A percentile compares a stretch with the other conserved stretches of the same genome.
These are phyloP conservation scores for Prosopocoilus inquinatus DNA, from an alignment of 2,888 invertebrate genomes.

Conservation along the genomic window DNA sequence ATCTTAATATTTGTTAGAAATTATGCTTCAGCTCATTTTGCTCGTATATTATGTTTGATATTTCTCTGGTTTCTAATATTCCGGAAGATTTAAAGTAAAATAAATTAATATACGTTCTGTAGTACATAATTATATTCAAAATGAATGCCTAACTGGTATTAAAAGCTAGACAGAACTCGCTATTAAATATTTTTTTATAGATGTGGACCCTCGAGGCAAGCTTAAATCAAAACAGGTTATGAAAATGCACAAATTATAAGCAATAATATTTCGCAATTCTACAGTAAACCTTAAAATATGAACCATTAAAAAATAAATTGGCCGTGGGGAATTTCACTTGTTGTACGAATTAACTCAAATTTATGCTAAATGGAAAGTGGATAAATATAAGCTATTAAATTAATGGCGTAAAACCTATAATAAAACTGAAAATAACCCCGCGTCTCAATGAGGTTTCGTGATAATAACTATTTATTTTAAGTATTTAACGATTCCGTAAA, in stretches of 20 bases:
- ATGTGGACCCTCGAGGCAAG: too few relatives aligned
- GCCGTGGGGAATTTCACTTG: background rate
- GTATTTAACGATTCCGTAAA: slow-evolving; percentile 3
- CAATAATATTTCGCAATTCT: background rate
- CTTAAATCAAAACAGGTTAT: background rate
- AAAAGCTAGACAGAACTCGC: too few relatives aligned
- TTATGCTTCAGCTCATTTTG: too few relatives aligned
- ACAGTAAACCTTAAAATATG: background rate
- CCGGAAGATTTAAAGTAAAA: too few relatives aligned
- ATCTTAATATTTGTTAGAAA: too few relatives aligned
- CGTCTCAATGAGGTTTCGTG: slow-evolving; percentile 1
- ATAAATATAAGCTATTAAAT: slow-evolving; percentile 11
- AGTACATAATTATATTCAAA: too few relatives aligned
- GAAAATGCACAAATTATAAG: background rate
- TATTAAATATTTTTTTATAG: too few relatives aligned
- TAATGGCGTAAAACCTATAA: slow-evolving; percentile 5
- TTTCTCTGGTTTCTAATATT: too few relatives aligned
- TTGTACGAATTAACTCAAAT: slow-evolving; percentile 14
- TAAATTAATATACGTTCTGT: too few relatives aligned
- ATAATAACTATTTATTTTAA: slow-evolving; percentile 4
- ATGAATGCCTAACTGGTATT: too few relatives aligned
- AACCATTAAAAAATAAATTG: slow-evolving; percentile 2
- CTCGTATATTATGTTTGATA: too few relatives aligned
- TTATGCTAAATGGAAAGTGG: slow-evolving; percentile 22
- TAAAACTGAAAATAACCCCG: slow-evolving; percentile 5